Conservation (phyloP, 2,888 invertebrate genomes). For the Crioceris asparagi region DNA sequence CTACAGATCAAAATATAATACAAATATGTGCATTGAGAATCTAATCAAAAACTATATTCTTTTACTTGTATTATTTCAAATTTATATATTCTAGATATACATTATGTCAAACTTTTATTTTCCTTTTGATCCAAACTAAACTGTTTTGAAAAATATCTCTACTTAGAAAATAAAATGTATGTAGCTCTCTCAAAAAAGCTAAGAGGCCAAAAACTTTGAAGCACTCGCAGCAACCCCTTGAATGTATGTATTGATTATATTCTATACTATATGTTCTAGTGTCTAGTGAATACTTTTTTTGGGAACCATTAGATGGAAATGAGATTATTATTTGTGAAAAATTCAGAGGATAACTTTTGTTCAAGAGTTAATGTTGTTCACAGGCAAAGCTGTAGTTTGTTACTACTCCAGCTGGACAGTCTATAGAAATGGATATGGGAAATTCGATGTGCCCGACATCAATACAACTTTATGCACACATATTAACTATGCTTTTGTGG, state of each 20-base stretch:
- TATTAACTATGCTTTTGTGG: slow-evolving; percentile 22
- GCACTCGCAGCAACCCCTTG: not conserved
- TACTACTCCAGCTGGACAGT: slow-evolving; percentile 21
- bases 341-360: too few species aligned
- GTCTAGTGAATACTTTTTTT: too few species aligned
- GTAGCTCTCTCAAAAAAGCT: not conserved
- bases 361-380: too few species aligned
- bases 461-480: slow-evolving; percentile 24
- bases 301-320: too few species aligned
- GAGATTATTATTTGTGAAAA: too few species aligned
- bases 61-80: too few species aligned
- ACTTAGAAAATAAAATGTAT: too few species aligned
- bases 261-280: too few species aligned
- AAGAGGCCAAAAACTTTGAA: not conserved
- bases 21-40: too few species aligned
- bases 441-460: slow-evolving; percentile 16
- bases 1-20: too few species aligned
- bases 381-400: slow-evolving; percentile 15
- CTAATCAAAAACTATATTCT: too few species aligned
- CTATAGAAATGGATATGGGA: slow-evolving; percentile 17
- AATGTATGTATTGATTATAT: too few species aligned
- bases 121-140: not conserved
- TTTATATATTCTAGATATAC: not conserved
- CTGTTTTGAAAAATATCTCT: not conserved
- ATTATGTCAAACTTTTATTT: not conserved